These are phyloP conservation scores for Thalassarche chlororhynchos DNA, from an alignment of 2,113 vertebrate genomes.

Conservation along the genomic window DNA sequence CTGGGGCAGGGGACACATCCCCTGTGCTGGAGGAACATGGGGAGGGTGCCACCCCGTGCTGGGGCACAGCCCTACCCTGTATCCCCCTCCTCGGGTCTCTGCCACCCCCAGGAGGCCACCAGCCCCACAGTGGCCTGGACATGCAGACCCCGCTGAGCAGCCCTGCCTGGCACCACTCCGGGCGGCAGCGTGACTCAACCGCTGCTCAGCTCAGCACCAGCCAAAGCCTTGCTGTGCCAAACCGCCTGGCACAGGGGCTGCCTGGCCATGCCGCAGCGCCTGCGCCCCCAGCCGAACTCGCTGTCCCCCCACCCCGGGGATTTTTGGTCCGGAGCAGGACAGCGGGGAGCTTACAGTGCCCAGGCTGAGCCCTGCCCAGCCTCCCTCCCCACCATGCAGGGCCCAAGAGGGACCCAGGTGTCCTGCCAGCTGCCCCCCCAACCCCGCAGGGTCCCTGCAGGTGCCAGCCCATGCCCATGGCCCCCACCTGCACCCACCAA, in stretches of 20 bases:
- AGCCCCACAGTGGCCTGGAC: background rate
- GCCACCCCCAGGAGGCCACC: background rate
- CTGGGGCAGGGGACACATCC: background rate
- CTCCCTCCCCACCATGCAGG: background rate
- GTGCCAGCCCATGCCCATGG: background rate
- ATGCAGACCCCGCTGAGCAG: background rate
- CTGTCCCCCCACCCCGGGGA: background rate
- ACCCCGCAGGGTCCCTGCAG: background rate
- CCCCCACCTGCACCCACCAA: background rate
- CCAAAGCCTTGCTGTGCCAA: background rate
- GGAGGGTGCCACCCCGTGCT: background rate
- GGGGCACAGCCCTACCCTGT: too few species aligned
- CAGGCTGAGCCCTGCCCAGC: background rate
- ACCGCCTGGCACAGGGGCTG: background rate
- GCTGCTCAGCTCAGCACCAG: background rate
- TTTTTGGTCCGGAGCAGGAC: background rate
- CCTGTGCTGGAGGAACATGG: accelerated
- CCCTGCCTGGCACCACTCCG: background rate
- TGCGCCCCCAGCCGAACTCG: accelerated
- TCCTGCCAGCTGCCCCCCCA: background rate
- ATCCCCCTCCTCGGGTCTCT: accelerated
- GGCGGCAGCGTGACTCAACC: conserved; percentile 22
- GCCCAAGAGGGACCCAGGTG: background rate
- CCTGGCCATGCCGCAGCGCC: background rate
- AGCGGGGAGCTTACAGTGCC: background rate